These are phyloP conservation scores for Amia ocellicauda DNA, from an alignment of 2,113 vertebrate species.

Conservation along the genomic window DNA sequence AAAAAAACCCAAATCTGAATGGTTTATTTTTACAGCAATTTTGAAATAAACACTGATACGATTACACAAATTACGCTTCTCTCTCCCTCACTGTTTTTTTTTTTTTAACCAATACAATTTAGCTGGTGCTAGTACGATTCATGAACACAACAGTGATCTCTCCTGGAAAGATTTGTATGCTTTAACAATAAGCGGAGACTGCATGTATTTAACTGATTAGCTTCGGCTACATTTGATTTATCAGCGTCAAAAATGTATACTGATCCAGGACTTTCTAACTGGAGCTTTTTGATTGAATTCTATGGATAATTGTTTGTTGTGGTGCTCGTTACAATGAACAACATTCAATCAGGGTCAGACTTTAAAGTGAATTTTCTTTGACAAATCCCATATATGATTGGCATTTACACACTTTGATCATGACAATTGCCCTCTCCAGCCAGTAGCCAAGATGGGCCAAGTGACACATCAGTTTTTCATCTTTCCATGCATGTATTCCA, in stretches of 20 bases:
- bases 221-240: no score
- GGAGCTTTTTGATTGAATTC: no score
- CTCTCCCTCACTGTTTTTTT: no score
- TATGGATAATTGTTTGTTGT: no score
- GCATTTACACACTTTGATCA: neutral
- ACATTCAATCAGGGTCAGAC: no score
- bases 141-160: neutral
- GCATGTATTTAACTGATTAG: no score
- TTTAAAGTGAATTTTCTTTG: no score
- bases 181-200: neutral
- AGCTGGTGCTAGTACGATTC: slow-evolving; percentile 18
- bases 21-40: slow-evolving; percentile 56
- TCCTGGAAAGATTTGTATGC: neutral
- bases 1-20: slow-evolving; percentile 64
- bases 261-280: no score
- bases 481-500: neutral
- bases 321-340: no score
- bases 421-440: neutral
- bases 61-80: slow-evolving; percentile 55
- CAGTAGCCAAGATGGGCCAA: neutral
- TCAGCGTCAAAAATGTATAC: no score
- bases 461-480: neutral
- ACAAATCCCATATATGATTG: no score
- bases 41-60: slow-evolving; percentile 67
- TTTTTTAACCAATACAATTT: slow-evolving; percentile 59